Evolutionary conservation across 2,888 invertebrate species (phyloP).

Genomic region (Mamestra brassicae): DNA sequence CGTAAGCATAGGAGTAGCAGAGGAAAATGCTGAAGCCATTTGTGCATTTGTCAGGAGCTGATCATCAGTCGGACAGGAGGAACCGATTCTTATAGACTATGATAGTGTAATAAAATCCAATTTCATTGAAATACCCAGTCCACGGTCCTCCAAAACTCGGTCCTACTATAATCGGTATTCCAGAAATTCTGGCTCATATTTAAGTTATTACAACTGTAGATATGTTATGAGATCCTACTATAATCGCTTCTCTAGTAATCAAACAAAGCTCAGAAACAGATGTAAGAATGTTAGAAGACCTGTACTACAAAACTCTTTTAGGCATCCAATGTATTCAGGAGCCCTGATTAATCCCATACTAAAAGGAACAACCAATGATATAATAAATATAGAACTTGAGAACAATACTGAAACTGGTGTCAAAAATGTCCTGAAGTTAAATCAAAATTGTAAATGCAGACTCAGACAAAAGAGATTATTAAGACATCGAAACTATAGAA

Average conservation of each 20-base stretch:
- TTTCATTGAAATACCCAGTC: conserved; percentile 12
- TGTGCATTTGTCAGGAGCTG: conserved; percentile 79
- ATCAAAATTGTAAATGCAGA: conserved; percentile 69
- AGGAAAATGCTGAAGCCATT: conserved; percentile 80
- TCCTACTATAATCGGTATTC: conserved; percentile 31
- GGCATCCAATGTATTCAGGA: neutral
- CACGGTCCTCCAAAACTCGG: conserved; percentile 33
- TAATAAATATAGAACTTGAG: conserved; percentile 23
- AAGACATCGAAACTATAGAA: conserved; percentile 50
- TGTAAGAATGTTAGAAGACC: neutral
- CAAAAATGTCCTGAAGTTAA: conserved; percentile 24
- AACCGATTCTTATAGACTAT: conserved; percentile 38
- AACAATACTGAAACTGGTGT: conserved; percentile 20
- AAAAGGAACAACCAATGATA: conserved; percentile 16
- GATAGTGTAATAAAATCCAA: conserved; percentile 39
- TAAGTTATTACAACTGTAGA: conserved; percentile 5
- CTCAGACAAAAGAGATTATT: conserved; percentile 76
- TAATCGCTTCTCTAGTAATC: conserved; percentile 13
- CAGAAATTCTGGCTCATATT: neutral
- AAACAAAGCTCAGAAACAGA: neutral
- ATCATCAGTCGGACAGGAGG: conserved; percentile 31
- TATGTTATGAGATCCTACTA: conserved; percentile 12
- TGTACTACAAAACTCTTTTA: neutral
- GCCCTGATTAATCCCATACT: conserved; percentile 23
- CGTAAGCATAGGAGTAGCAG: conserved; percentile 80